Evolutionary conservation across 2,797 vertebrate genomes (phyloP).

Genomic region (Myotis findleyi): DNA sequence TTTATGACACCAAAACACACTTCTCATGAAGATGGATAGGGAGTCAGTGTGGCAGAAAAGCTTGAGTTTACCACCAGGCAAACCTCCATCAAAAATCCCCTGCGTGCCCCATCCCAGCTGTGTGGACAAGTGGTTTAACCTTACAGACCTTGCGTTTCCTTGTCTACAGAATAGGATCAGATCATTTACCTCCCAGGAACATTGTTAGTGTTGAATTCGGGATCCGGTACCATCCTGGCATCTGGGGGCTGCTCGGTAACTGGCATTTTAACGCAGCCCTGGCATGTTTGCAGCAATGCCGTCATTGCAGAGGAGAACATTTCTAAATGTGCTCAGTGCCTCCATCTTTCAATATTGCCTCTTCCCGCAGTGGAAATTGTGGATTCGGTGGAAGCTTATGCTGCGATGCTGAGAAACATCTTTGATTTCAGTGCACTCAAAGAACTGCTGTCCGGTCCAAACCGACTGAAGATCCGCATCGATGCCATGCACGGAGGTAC

Average conservation of each 20-base stretch:
- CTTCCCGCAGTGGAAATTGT: slow-evolving; percentile 95
- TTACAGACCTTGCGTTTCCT: background rate
- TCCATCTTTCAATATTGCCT: background rate
- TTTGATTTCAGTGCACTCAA: slow-evolving; percentile 97
- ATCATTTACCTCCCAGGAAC: background rate
- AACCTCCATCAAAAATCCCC: background rate
- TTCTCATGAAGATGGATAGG: background rate
- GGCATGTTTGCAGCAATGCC: background rate
- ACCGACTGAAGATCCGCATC: slow-evolving; percentile 94
- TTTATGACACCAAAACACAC: background rate
- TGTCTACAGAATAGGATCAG: background rate
- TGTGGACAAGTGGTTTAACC: background rate
- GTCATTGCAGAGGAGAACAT: background rate
- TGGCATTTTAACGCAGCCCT: background rate
- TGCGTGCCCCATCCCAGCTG: background rate
- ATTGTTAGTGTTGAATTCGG: background rate
- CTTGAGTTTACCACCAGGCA: background rate
- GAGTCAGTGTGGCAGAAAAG: background rate
- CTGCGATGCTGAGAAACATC: slow-evolving; percentile 95
- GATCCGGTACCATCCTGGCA: background rate
- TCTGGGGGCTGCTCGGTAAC: background rate
- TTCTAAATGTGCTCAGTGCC: background rate
- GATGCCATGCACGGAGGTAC: slow-evolving; percentile 99
- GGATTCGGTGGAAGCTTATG: slow-evolving; percentile 97
- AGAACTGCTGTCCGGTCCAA: slow-evolving; percentile 94